Evolutionary conservation across 2,113 vertebrate species (phyloP).

Genomic region (rat (Rattus norvegicus)): DNA sequence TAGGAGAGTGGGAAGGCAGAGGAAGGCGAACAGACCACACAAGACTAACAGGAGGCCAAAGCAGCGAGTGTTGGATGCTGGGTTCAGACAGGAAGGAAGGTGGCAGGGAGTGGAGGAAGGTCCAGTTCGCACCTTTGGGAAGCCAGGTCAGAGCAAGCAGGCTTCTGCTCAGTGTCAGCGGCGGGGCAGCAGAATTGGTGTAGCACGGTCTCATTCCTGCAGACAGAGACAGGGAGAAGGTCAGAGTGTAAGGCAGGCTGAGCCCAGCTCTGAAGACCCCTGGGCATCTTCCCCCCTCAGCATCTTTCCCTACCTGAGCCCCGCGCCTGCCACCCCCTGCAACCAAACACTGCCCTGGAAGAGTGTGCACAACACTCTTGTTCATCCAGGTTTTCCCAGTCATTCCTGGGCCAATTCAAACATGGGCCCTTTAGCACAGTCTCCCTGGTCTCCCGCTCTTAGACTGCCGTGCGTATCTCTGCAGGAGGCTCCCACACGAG

Average conservation of each 20-base stretch:
- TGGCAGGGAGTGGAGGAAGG: neutral
- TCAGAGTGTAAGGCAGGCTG: neutral
- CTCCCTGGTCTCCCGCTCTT: neutral
- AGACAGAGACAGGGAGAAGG: slow-evolving; percentile 74
- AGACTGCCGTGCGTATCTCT: rapidly evolving
- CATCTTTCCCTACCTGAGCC: neutral
- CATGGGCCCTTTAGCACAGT: too few species aligned
- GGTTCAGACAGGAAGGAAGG: neutral
- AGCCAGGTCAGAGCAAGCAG: slow-evolving; percentile 83
- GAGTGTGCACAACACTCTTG: neutral
- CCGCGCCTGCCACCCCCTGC: neutral
- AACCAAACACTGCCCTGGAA: neutral
- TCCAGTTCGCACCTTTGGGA: slow-evolving; percentile 85
- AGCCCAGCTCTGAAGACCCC: neutral
- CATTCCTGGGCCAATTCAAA: neutral
- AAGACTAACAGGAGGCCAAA: neutral
- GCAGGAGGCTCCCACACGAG: rapidly evolving
- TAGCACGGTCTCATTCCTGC: slow-evolving; percentile 97
- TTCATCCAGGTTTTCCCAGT: too few species aligned
- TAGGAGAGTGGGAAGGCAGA: neutral
- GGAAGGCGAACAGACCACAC: neutral
- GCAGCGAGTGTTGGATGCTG: neutral
- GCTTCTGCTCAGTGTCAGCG: slow-evolving; percentile 94
- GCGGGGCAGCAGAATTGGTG: slow-evolving; percentile 99
- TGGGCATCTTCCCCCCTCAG: neutral